Percentiles rank a stretch among this genome's conserved stretches.
phyloP scores from a whole-genome alignment of 2,888 invertebrate genomes.

The Mystacides longicornis region DNA sequence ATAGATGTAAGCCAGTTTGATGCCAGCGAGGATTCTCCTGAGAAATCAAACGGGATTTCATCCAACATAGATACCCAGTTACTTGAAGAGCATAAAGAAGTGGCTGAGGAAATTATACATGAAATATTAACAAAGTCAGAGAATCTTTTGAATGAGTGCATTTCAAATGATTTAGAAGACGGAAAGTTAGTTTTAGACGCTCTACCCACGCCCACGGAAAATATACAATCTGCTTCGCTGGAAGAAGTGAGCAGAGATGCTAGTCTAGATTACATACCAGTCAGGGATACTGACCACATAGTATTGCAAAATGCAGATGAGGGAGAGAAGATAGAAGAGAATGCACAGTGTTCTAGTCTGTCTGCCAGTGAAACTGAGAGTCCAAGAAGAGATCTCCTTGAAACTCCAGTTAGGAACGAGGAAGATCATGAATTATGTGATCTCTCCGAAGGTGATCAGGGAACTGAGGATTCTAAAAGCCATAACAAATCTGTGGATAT shows the following conservation, averaged over 20 bases:
- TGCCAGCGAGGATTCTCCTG: constrained; percentile 31
- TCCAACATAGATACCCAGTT: constrained; percentile 26
- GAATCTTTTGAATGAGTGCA: constrained; percentile 41
- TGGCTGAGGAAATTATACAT: constrained; percentile 45
- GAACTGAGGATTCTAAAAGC: constrained; percentile 57
- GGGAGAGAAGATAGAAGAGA: constrained; percentile 39
- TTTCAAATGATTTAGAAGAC: constrained; percentile 38
- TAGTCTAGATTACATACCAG: constrained; percentile 46
- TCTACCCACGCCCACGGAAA: constrained; percentile 19
- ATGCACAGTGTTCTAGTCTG: constrained; percentile 46
- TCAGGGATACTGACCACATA: constrained; percentile 39
- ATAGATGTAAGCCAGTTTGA: constrained; percentile 33
- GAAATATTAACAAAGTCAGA: constrained; percentile 47
- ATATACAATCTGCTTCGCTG: constrained; percentile 10
- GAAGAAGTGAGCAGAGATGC: constrained; percentile 36
- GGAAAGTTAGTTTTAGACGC: constrained; percentile 49
- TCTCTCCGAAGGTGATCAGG: constrained; percentile 60
- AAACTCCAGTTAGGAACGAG: constrained; percentile 40
- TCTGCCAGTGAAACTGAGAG: constrained; percentile 46
- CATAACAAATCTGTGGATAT: constrained; percentile 42
- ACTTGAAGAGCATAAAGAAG: constrained; percentile 35
- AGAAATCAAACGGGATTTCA: constrained; percentile 22
- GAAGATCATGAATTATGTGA: constrained; percentile 59
- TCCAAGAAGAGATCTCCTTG: constrained; percentile 41
- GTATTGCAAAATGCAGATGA: constrained; percentile 34